phyloP scores from a whole-genome alignment of 2,113 vertebrate genomes.

The Sclerurus mexicanus region DNA sequence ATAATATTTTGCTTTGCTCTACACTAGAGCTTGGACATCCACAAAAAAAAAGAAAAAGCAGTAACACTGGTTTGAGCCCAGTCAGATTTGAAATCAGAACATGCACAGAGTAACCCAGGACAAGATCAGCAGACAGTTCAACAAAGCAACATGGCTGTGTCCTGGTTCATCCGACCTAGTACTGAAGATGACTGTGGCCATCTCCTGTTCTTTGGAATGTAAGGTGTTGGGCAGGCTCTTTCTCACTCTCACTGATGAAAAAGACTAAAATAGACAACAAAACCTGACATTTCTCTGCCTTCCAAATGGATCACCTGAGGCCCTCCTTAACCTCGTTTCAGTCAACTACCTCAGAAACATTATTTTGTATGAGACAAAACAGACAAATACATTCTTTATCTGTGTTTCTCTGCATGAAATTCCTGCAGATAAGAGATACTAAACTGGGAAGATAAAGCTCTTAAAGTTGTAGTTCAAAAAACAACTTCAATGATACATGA shows the following conservation, averaged over 20 bases:
- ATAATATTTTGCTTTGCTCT: background rate
- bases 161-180: background rate
- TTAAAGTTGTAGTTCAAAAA: background rate
- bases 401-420: background rate
- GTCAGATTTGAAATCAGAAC: background rate
- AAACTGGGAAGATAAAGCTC: background rate
- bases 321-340: background rate
- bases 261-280: background rate
- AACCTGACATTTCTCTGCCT: background rate
- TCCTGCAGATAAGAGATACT: background rate
- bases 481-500: background rate
- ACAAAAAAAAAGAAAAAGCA: background rate
- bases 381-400: background rate
- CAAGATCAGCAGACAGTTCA: background rate
- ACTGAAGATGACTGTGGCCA: background rate
- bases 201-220: background rate
- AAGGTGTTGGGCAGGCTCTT: background rate
- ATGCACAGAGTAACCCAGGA: rapidly evolving
- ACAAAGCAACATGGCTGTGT: background rate
- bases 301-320: background rate
- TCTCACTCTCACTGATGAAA: background rate
- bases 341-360: background rate
- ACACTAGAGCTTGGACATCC: background rate
- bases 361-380: background rate
- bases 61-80: background rate